These are phyloP conservation scores for Gymnarchus niloticus DNA, from an alignment of 2,113 vertebrate species.

Conservation along the genomic window DNA sequence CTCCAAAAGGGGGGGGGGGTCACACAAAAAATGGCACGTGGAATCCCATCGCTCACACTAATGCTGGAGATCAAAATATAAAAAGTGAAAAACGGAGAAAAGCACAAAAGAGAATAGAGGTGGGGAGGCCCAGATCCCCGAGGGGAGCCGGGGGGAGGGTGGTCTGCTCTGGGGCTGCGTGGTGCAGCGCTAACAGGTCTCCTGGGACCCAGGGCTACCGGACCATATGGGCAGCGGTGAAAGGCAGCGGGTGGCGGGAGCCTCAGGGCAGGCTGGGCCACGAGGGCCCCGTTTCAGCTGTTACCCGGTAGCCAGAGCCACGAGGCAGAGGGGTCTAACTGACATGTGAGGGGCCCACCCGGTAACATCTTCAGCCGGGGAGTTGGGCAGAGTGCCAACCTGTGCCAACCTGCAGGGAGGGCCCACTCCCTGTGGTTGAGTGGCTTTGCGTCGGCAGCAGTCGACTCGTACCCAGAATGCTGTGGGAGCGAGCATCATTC, in stretches of 20 bases:
- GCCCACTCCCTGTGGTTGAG: not conserved
- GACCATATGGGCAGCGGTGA: slow-evolving; percentile 95
- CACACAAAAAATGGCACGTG: slow-evolving; percentile 39
- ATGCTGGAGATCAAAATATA: slow-evolving; percentile 62
- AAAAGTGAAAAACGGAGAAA: not conserved
- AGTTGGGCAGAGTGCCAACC: not conserved
- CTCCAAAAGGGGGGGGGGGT: slow-evolving; percentile 59
- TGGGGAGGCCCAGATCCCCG: slow-evolving; percentile 33
- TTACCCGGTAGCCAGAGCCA: slow-evolving; percentile 87
- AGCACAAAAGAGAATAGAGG: slow-evolving; percentile 21
- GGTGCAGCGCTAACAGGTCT: slow-evolving; percentile 91
- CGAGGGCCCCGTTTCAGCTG: slow-evolving; percentile 78
- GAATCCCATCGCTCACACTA: slow-evolving; percentile 75
- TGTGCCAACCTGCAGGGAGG: not conserved
- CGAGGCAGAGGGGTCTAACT: slow-evolving; percentile 39
- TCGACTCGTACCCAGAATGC: not conserved
- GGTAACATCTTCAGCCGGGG: not conserved
- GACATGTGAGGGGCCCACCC: not conserved
- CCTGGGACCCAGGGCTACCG: slow-evolving; percentile 78
- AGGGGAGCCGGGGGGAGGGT: slow-evolving; percentile 30
- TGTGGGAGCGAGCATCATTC: not conserved
- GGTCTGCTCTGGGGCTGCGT: slow-evolving; percentile 70
- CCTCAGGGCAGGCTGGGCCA: slow-evolving; percentile 78
- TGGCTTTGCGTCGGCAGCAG: slow-evolving; percentile 18
- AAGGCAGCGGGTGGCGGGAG: slow-evolving; percentile 76